Evolutionary conservation across 1,140 invertebrate species (phyloP).

Genomic region (Ericerus pela): DNA sequence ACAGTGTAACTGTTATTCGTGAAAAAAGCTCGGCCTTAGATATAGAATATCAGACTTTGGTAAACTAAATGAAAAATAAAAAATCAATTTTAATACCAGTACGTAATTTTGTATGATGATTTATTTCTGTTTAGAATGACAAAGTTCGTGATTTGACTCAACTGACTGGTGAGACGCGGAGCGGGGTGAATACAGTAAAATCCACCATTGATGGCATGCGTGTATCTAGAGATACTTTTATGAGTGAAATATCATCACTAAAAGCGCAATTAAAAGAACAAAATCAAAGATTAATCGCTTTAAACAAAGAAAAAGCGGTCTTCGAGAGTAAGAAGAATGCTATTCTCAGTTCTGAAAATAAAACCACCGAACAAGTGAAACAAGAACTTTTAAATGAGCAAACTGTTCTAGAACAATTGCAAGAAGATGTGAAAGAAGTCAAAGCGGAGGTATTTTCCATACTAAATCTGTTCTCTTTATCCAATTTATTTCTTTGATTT

Average conservation of each 20-base stretch:
- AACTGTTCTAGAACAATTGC: slow-evolving; percentile 68
- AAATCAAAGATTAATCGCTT: slow-evolving; percentile 49
- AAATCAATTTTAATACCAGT: neutral
- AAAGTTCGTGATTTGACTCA: slow-evolving; percentile 73
- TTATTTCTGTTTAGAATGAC: slow-evolving; percentile 42
- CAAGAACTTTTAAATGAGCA: slow-evolving; percentile 63
- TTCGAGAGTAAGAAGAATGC: slow-evolving; percentile 58
- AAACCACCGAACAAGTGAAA: slow-evolving; percentile 43
- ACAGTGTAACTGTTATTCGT: slow-evolving; percentile 75
- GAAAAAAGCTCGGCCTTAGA: slow-evolving; percentile 73
- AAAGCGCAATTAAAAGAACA: slow-evolving; percentile 73
- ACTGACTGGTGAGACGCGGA: slow-evolving; percentile 74
- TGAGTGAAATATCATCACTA: slow-evolving; percentile 74
- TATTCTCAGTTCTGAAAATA: slow-evolving; percentile 36
- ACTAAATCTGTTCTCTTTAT: neutral
- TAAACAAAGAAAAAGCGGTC: slow-evolving; percentile 70
- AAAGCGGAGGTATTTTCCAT: slow-evolving; percentile 39
- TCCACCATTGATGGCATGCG: slow-evolving; percentile 93
- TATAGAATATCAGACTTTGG: slow-evolving; percentile 62
- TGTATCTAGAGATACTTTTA: slow-evolving; percentile 67
- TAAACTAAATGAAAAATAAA: slow-evolving; percentile 24
- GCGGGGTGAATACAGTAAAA: slow-evolving; percentile 82
- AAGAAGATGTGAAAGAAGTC: slow-evolving; percentile 50
- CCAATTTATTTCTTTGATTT: slow-evolving; percentile 12
- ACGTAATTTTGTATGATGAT: neutral